phyloP scores from a whole-genome alignment of 1,140 invertebrate species.

The Muscidifurax raptorellus region DNA sequence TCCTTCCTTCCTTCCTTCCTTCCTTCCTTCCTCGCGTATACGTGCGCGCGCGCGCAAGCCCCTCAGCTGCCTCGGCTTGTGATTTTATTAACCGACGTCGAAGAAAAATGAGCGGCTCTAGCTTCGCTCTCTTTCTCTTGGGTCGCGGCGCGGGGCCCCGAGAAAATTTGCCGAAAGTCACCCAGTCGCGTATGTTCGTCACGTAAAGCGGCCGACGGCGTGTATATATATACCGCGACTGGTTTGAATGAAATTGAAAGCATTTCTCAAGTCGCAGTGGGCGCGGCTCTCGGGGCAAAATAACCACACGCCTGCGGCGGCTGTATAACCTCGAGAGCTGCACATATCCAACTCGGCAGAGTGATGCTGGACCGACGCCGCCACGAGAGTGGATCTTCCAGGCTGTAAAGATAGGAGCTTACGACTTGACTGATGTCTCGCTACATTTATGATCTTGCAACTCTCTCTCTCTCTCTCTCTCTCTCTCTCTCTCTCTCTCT shows the following conservation, averaged over 20 bases:
- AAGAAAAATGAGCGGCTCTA: constrained; percentile 62
- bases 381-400: neutral
- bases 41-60: neutral
- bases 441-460: constrained; percentile 52
- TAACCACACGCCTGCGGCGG: neutral
- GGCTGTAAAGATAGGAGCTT: constrained; percentile 54
- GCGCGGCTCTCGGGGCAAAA: constrained; percentile 15
- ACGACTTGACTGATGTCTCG: constrained; percentile 54
- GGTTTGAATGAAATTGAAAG: constrained; percentile 73
- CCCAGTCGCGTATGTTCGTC: constrained; percentile 66
- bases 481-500: no score
- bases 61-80: constrained; percentile 32
- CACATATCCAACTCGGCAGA: neutral
- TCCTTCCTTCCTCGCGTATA: constrained; percentile 2
- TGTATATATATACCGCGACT: constrained; percentile 44
- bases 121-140: neutral
- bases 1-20: constrained; percentile 17
- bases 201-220: constrained; percentile 64
- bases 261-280: constrained; percentile 65
- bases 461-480: neutral
- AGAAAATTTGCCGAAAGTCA: constrained; percentile 45
- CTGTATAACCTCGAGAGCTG: neutral
- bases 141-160: neutral
- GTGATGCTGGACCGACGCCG: neutral
- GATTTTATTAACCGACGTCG: constrained; percentile 65